These are phyloP conservation scores for Nymphalis polychloros DNA, from an alignment of 2,888 invertebrate species.

Conservation along the genomic window DNA sequence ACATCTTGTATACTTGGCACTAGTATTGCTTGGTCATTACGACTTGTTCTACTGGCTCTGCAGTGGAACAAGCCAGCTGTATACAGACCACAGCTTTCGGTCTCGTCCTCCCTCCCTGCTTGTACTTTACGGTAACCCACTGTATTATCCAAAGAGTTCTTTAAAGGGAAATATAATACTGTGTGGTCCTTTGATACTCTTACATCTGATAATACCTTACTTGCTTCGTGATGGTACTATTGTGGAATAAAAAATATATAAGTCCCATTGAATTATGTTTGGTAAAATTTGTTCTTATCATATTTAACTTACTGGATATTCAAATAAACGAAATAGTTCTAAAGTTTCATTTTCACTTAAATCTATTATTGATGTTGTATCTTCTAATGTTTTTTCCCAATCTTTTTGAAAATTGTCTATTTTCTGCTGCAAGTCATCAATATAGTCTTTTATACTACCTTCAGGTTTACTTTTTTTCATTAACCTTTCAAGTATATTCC, in stretches of 20 bases:
- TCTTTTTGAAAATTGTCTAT: conserved; percentile 65
- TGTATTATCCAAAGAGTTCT: conserved; percentile 80
- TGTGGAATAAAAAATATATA: conserved; percentile 42
- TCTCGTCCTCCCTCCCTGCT: conserved; percentile 70
- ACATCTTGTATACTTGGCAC: conserved; percentile 74
- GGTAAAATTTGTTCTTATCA: no score
- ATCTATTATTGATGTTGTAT: conserved; percentile 67
- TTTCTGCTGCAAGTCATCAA: conserved; percentile 58
- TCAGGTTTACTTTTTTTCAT: conserved; percentile 71
- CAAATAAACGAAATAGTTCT: conserved; percentile 78
- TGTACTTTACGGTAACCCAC: conserved; percentile 85
- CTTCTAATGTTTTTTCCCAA: conserved; percentile 71
- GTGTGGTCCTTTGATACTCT: conserved; percentile 77
- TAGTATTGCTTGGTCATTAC: conserved; percentile 74
- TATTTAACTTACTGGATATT: conserved; percentile 77
- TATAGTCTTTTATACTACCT: conserved; percentile 58
- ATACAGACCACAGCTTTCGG: conserved; percentile 59
- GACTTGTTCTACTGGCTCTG: conserved; percentile 58
- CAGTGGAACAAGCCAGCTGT: conserved; percentile 69
- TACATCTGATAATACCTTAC: conserved; percentile 79
- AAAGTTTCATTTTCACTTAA: conserved; percentile 69
- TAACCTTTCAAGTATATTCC: conserved; percentile 82
- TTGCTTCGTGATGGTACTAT: conserved; percentile 69
- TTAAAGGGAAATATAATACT: conserved; percentile 85
- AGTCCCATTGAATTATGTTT: no score